phyloP scores from a whole-genome alignment of 2,797 vertebrate species.

The Lagodon rhomboides region DNA sequence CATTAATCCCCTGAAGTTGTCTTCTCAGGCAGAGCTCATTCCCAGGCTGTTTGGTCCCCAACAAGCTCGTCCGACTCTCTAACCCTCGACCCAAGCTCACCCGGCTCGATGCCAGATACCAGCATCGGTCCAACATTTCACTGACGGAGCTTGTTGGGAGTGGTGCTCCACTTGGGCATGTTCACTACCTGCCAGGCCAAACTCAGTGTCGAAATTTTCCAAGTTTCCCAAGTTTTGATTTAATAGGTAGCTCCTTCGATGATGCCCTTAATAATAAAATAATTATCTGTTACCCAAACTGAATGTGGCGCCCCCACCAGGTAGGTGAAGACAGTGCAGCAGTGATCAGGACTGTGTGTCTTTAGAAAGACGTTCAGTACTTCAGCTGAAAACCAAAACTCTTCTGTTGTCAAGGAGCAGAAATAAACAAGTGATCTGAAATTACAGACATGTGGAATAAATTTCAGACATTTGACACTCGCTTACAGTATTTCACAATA shows the following conservation, averaged over 20 bases:
- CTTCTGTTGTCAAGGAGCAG: too few species aligned
- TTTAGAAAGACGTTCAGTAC: too few species aligned
- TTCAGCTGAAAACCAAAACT: too few species aligned
- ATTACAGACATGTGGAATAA: not conserved
- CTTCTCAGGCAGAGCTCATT: constrained; percentile 25
- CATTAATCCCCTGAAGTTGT: not conserved
- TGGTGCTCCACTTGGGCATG: not conserved
- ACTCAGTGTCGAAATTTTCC: not conserved
- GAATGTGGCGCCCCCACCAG: not conserved
- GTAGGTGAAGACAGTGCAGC: not conserved
- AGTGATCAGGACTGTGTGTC: too few species aligned
- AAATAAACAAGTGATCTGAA: not conserved
- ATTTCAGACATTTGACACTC: not conserved
- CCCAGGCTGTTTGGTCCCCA: constrained; percentile 15
- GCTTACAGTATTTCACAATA: not conserved
- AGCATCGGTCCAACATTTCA: not conserved
- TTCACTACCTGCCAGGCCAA: not conserved
- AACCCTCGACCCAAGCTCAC: not conserved
- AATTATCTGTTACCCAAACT: not conserved
- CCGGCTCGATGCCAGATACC: not conserved
- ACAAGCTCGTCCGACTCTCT: constrained; percentile 11
- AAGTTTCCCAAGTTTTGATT: not conserved
- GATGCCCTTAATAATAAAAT: too few species aligned
- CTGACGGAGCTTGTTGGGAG: constrained; percentile 6
- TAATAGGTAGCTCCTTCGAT: not conserved